phyloP scores from a whole-genome alignment of 1,140 invertebrate species.

The Drosophila elegans region DNA sequence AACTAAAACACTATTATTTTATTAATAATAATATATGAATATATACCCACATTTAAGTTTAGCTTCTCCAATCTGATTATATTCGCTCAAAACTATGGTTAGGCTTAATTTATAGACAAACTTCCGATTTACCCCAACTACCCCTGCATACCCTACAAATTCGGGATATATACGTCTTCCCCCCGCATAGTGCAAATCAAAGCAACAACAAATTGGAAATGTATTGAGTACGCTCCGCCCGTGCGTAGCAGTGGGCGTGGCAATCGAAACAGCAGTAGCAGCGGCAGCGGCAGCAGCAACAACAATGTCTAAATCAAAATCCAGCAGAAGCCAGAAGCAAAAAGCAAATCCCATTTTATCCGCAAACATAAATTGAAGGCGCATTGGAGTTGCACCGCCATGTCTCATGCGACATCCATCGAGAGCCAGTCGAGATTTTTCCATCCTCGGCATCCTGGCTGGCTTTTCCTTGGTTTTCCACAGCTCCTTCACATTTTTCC shows the following conservation, averaged over 20 bases:
- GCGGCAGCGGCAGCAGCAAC: conserved; percentile 21
- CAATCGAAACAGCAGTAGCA: neutral
- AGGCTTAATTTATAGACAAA: no score
- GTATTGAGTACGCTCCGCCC: conserved; percentile 54
- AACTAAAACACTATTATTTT: no score
- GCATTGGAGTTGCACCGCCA: conserved; percentile 73
- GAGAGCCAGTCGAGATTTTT: conserved; percentile 35
- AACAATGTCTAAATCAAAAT: conserved; percentile 74
- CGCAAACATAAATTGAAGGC: conserved; percentile 83
- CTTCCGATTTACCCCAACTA: neutral
- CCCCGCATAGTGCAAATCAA: conserved; percentile 70
- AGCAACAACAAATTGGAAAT: conserved; percentile 80
- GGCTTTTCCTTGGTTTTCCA: conserved; percentile 15
- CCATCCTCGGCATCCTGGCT: conserved; percentile 17
- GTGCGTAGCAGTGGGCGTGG: conserved; percentile 48
- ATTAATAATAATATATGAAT: no score
- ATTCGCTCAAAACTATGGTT: no score
- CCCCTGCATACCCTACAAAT: conserved; percentile 6
- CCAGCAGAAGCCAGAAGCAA: conserved; percentile 57
- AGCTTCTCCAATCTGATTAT: no score
- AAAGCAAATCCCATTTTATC: conserved; percentile 82
- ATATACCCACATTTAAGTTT: no score
- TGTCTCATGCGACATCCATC: conserved; percentile 59
- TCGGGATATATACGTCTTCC: conserved; percentile 20
- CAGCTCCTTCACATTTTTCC: conserved; percentile 24